phyloP scores from a whole-genome alignment of 2,797 vertebrate genomes.

The Mus minutoides region DNA sequence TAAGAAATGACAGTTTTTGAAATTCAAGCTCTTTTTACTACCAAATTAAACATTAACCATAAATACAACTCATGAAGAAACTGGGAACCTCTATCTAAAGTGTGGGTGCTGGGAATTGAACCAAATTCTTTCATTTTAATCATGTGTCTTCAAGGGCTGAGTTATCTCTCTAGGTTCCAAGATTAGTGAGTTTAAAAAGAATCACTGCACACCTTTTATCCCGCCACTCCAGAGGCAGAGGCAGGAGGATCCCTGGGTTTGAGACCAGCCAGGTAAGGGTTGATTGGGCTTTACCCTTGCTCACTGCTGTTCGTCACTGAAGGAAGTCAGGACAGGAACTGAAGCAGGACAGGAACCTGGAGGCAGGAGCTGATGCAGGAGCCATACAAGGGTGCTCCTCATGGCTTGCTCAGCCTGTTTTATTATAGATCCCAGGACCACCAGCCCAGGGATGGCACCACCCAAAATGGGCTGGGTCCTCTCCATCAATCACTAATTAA shows the following conservation, averaged over 20 bases:
- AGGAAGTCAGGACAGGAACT: not conserved
- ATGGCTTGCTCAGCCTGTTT: not conserved
- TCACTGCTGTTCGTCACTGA: not conserved
- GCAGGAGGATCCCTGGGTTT: not conserved
- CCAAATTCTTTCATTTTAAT: not conserved
- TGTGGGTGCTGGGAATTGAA: not conserved
- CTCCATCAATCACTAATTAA: not conserved
- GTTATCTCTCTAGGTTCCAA: not conserved
- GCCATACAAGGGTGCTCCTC: not conserved
- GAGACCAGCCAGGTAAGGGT: not conserved
- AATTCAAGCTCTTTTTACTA: conserved; percentile 45
- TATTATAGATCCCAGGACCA: not conserved
- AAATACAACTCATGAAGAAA: conserved; percentile 56
- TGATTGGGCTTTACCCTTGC: not conserved
- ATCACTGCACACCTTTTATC: not conserved
- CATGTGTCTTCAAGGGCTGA: not conserved
- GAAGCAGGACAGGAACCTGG: not conserved
- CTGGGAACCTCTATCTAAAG: not conserved
- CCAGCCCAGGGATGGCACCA: not conserved
- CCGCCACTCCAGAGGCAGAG: not conserved
- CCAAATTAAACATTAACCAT: conserved; percentile 58
- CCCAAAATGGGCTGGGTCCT: not conserved
- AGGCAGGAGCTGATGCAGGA: not conserved
- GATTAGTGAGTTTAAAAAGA: not conserved
- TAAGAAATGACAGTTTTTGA: conserved; percentile 16